Evolutionary conservation across 2,888 invertebrate species (phyloP).

Genomic region (Tethea ocularis): DNA sequence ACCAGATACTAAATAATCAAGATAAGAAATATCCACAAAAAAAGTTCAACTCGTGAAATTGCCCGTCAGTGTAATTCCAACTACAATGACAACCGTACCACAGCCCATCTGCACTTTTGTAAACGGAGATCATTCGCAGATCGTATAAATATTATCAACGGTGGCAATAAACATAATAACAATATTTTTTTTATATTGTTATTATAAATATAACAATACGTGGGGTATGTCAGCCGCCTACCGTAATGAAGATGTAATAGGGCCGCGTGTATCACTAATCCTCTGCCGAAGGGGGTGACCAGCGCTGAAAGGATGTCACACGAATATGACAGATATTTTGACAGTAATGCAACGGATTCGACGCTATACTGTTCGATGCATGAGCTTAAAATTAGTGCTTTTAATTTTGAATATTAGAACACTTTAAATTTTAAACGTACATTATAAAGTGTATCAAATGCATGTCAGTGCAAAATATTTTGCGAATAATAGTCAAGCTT

Average conservation of each 20-base stretch:
- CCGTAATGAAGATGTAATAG: slow-evolving; percentile 84
- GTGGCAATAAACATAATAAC: slow-evolving; percentile 71
- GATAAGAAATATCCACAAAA: not conserved
- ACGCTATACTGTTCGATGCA: slow-evolving; percentile 45
- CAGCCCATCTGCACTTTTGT: slow-evolving; percentile 57
- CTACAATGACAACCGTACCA: slow-evolving; percentile 23
- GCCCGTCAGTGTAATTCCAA: slow-evolving; percentile 29
- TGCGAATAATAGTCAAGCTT: too few species aligned
- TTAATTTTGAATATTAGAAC: slow-evolving; percentile 32
- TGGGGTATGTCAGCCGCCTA: slow-evolving; percentile 74
- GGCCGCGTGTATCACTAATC: slow-evolving; percentile 73
- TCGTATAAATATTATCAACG: slow-evolving; percentile 75
- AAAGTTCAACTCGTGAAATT: slow-evolving; percentile 14
- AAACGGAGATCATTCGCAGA: slow-evolving; percentile 67
- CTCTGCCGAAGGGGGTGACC: slow-evolving; percentile 76
- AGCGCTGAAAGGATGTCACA: slow-evolving; percentile 77
- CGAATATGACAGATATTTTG: slow-evolving; percentile 83
- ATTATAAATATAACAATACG: slow-evolving; percentile 58
- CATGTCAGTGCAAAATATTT: too few species aligned
- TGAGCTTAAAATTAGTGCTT: slow-evolving; percentile 52
- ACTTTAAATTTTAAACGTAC: too few species aligned
- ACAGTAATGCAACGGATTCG: slow-evolving; percentile 80
- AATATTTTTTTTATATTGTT: slow-evolving; percentile 72
- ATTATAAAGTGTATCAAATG: too few species aligned
- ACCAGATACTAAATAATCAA: not conserved